These are phyloP conservation scores for Drosophila parabipectinata DNA, from an alignment of 1,140 invertebrate species.

Conservation along the genomic window DNA sequence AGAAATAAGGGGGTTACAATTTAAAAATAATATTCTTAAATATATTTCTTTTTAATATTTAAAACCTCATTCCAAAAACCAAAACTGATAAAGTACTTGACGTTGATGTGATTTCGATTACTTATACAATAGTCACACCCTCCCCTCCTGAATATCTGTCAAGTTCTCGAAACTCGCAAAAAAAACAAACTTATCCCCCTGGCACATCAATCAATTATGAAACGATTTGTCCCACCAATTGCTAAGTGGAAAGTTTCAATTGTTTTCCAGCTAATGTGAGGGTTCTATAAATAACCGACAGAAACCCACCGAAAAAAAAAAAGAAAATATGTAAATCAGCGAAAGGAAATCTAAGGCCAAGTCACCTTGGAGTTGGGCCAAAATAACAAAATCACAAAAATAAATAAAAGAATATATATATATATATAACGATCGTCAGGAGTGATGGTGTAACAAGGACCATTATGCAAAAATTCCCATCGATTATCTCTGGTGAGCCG, in stretches of 20 bases:
- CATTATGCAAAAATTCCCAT: slow-evolving; percentile 51
- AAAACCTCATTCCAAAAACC: not conserved
- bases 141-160: not conserved
- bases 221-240: slow-evolving; percentile 69
- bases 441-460: slow-evolving; percentile 1
- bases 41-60: too few relatives aligned
- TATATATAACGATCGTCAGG: slow-evolving; percentile 29
- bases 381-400: not conserved
- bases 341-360: slow-evolving; percentile 5
- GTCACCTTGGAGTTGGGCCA: slow-evolving; percentile 40
- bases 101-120: slow-evolving; percentile 34
- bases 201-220: slow-evolving; percentile 79
- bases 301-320: not conserved
- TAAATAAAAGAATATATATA: not conserved
- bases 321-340: too few relatives aligned
- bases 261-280: slow-evolving; percentile 68
- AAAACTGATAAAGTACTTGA: slow-evolving; percentile 27
- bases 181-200: slow-evolving; percentile 13
- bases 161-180: not conserved
- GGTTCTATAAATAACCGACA: slow-evolving; percentile 69
- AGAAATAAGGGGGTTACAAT: not conserved
- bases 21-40: not conserved
- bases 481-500: slow-evolving; percentile 32
- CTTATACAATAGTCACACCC: slow-evolving; percentile 6
- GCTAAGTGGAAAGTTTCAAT: slow-evolving; percentile 60